Evolutionary conservation across 1,140 invertebrate species (phyloP).

Genomic region (Aphaenogaster rudis): DNA sequence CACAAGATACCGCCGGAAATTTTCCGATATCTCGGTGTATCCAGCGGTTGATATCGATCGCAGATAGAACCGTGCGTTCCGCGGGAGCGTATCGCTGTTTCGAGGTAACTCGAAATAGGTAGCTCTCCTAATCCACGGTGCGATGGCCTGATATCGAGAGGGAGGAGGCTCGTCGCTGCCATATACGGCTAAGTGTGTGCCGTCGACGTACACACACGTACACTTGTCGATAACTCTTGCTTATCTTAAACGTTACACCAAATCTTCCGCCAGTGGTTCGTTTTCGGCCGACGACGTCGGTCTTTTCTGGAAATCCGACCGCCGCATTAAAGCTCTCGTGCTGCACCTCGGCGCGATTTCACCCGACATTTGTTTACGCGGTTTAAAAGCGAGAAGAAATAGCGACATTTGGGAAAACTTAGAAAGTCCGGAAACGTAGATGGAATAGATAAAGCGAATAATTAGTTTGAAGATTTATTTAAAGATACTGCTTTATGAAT

Average conservation of each 20-base stretch:
- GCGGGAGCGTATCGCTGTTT: conserved; percentile 34
- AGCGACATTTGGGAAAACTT: not conserved
- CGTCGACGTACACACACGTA: conserved; percentile 5
- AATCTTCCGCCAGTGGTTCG: conserved; percentile 13
- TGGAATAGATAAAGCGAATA: not conserved
- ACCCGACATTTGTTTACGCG: conserved; percentile 4
- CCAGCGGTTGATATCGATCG: conserved; percentile 23
- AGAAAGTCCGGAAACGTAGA: not conserved
- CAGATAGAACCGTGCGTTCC: not conserved
- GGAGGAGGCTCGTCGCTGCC: conserved; percentile 27
- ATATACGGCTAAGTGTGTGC: not conserved
- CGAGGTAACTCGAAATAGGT: conserved; percentile 26
- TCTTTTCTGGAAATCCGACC: conserved; percentile 20
- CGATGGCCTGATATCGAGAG: conserved; percentile 48
- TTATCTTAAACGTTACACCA: conserved; percentile 54
- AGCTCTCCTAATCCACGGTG: conserved; percentile 60
- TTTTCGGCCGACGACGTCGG: conserved; percentile 17
- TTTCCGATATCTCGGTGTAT: conserved; percentile 29
- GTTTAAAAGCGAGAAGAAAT: not conserved
- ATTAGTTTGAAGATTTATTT: not conserved
- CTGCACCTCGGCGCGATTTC: not conserved
- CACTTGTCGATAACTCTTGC: conserved; percentile 60
- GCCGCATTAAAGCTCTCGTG: conserved; percentile 19
- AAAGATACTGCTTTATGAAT: not conserved
- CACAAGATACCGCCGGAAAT: conserved; percentile 11